Evolutionary conservation across 1,140 invertebrate species (phyloP), one percentile per base, ranked within the genome.

Genomic region (Leguminivora glycinivorella): DNA sequence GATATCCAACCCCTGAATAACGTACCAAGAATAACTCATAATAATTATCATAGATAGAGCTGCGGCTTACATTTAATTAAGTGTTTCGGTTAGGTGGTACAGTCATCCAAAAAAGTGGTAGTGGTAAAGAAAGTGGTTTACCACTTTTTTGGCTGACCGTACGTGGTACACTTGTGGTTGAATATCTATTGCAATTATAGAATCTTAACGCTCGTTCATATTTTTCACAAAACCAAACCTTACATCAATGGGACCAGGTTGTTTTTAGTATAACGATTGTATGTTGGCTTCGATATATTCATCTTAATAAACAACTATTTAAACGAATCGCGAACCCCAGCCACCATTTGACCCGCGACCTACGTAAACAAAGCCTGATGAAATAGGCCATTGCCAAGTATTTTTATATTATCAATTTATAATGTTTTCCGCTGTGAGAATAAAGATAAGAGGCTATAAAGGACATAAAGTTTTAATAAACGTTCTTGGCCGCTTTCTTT

Each of bases 341-440:
- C 43, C 66, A 22, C 26, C 58, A 63, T 31, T 31, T 63, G n/a
- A 63, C 26, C 58, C 26, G 58, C 26, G 58, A 63, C 58, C 58
- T 7, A 17, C 63, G 22, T 58, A 47, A 26, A 63, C 26, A 29
- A 29, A 29, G 26, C 26, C 26, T 69, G 31, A 24, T 38, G 47
- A 69, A 34, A 38, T 43, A 56, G 56, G 26, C 56, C 31, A 40
- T 22, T 66, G 58, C 31, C 17, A 66, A 12, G 17, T 38, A 69
- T 63, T 63, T 63, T 63, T 63, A 63, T 17, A 63, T 63, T 63
- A 63, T 63, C 58, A 63, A 38, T 38, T 12, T 38, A 38, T 38
- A 38, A 38, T 63, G 58, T 63, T 34, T 63, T 63, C 58, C 26
- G n/a, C 26, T 63, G n/a, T 31, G 19, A 34, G 22, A 63, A 34